These are phyloP conservation scores for Mesocricetus auratus DNA, from an alignment of 2,113 vertebrate species.

Conservation along the genomic window DNA sequence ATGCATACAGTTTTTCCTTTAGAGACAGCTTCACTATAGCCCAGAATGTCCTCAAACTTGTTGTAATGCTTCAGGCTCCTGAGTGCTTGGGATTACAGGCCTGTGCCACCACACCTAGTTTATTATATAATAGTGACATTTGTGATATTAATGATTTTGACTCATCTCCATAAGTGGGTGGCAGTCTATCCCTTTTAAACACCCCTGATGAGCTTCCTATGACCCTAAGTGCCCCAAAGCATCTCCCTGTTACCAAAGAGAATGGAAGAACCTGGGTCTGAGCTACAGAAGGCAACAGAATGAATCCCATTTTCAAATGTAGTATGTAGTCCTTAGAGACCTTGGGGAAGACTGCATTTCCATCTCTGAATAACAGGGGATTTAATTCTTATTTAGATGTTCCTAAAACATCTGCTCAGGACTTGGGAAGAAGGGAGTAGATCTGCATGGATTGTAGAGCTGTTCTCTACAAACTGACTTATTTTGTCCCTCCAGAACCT, in stretches of 20 bases:
- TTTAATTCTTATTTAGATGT: background rate
- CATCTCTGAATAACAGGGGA: background rate
- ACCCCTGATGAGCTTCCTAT: background rate
- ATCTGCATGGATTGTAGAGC: accelerated
- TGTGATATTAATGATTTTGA: background rate
- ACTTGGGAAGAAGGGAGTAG: background rate
- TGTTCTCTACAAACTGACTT: background rate
- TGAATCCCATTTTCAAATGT: background rate
- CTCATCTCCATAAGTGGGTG: background rate
- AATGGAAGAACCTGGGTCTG: background rate
- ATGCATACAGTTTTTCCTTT: background rate
- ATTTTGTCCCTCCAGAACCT: conserved; percentile 76
- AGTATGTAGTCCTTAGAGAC: background rate
- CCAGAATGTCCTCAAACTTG: background rate
- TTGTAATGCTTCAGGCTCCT: background rate
- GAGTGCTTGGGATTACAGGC: background rate
- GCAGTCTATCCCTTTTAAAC: background rate
- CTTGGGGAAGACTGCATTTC: background rate
- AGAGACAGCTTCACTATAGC: background rate
- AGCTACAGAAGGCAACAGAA: background rate
- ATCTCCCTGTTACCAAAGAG: background rate
- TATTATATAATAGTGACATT: background rate
- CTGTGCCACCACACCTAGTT: background rate
- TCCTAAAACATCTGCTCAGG: background rate
- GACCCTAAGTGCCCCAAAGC: background rate